phyloP scores from a whole-genome alignment of 1,140 invertebrate species.

The Megalopta genalis region DNA sequence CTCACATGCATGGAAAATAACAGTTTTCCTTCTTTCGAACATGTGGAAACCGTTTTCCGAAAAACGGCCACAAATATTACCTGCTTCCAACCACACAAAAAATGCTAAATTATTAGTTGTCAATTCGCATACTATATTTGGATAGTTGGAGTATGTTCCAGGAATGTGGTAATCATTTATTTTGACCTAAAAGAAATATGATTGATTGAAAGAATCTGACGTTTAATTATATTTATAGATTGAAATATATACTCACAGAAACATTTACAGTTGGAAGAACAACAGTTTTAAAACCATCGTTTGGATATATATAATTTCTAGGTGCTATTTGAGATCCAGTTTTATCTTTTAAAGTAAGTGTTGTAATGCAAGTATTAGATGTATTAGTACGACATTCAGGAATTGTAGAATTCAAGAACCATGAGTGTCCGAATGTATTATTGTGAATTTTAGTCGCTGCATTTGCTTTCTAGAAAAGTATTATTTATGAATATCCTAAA shows the following conservation, averaged over 20 bases:
- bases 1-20: constrained; percentile 63
- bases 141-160: constrained; percentile 58
- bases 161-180: constrained; percentile 47
- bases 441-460: constrained; percentile 56
- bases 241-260: constrained; percentile 51
- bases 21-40: constrained; percentile 57
- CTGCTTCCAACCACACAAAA: constrained; percentile 85
- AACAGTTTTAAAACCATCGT: constrained; percentile 57
- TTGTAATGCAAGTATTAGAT: constrained; percentile 69
- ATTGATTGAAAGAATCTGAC: not conserved
- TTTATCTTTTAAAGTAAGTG: constrained; percentile 61
- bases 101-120: constrained; percentile 79
- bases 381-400: constrained; percentile 53
- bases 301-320: constrained; percentile 76
- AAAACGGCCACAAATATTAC: constrained; percentile 80
- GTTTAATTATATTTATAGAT: constrained; percentile 10
- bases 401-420: constrained; percentile 50
- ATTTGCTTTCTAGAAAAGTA: constrained; percentile 60
- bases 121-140: constrained; percentile 72
- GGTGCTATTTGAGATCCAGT: constrained; percentile 68
- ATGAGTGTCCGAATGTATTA: constrained; percentile 37
- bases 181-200: constrained; percentile 54
- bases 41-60: constrained; percentile 85
- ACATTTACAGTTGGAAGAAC: constrained; percentile 61
- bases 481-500: not conserved